Percentiles rank a stretch among this genome's conserved stretches.
These are phyloP conservation scores for Rapana venosa DNA, from an alignment of 2,888 invertebrate genomes.

Conservation along the genomic window DNA sequence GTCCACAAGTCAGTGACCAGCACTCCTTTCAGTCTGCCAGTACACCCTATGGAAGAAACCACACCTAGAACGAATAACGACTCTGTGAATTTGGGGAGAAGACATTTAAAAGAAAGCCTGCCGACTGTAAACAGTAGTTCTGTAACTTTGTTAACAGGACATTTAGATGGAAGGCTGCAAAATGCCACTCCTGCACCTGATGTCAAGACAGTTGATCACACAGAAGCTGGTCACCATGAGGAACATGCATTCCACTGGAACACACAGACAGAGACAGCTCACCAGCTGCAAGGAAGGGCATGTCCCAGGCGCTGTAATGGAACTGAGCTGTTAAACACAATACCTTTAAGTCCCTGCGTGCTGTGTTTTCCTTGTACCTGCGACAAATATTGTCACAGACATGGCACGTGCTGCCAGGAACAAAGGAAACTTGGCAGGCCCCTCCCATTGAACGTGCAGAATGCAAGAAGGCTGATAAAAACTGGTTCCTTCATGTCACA, in stretches of 20 bases:
- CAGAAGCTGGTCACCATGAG: too few species aligned
- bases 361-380: background rate
- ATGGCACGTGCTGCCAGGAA: background rate
- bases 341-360: background rate
- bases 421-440: background rate
- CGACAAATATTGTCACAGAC: background rate
- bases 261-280: background rate
- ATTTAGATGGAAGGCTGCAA: too few species aligned
- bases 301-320: background rate
- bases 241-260: background rate
- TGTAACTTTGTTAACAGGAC: too few species aligned
- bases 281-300: background rate
- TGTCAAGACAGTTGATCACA: too few species aligned
- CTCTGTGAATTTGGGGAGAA: too few species aligned
- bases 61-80: too few species aligned
- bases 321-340: background rate
- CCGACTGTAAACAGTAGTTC: too few species aligned
- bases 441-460: background rate
- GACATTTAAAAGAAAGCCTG: too few species aligned
- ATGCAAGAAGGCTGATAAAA: background rate
- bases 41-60: too few species aligned
- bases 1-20: too few species aligned
- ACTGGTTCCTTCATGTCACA: background rate
- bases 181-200: too few species aligned
- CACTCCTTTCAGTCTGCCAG: too few species aligned